These are phyloP conservation scores for Spilosoma lubricipeda DNA, from an alignment of 2,888 invertebrate genomes.

Conservation along the genomic window DNA sequence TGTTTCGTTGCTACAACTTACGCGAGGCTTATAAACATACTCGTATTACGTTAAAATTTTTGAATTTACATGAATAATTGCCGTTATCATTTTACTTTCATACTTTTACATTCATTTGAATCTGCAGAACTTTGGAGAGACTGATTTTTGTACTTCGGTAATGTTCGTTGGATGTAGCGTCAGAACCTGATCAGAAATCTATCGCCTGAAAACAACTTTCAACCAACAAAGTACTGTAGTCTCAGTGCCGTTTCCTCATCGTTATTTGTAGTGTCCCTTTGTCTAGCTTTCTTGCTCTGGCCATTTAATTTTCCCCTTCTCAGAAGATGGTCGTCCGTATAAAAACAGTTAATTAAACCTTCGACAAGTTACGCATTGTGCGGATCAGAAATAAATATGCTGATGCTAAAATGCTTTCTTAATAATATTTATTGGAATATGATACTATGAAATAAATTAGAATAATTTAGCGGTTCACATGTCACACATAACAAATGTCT, in stretches of 20 bases:
- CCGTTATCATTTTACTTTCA: neutral
- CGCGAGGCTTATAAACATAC: slow-evolving; percentile 37
- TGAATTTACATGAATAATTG: slow-evolving; percentile 2
- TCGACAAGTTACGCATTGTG: neutral
- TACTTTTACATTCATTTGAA: slow-evolving; percentile 1
- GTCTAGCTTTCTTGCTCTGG: neutral
- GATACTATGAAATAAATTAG: neutral
- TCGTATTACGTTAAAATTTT: slow-evolving; percentile 7
- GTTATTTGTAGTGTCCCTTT: too few species aligned
- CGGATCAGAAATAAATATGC: neutral
- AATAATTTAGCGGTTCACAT: neutral
- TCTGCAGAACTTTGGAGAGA: neutral
- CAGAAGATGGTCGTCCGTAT: too few species aligned
- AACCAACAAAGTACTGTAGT: neutral
- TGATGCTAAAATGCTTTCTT: neutral
- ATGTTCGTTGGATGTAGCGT: neutral
- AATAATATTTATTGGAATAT: neutral
- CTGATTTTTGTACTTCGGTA: neutral
- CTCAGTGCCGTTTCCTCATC: too few species aligned
- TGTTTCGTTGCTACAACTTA: slow-evolving; percentile 38
- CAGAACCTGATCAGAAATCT: too few species aligned
- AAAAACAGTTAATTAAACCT: neutral
- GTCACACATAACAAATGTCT: neutral
- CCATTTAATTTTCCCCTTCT: neutral
- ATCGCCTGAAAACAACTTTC: too few species aligned